These are phyloP conservation scores for Prosopocoilus inquinatus DNA, from an alignment of 2,888 invertebrate genomes.

Conservation along the genomic window DNA sequence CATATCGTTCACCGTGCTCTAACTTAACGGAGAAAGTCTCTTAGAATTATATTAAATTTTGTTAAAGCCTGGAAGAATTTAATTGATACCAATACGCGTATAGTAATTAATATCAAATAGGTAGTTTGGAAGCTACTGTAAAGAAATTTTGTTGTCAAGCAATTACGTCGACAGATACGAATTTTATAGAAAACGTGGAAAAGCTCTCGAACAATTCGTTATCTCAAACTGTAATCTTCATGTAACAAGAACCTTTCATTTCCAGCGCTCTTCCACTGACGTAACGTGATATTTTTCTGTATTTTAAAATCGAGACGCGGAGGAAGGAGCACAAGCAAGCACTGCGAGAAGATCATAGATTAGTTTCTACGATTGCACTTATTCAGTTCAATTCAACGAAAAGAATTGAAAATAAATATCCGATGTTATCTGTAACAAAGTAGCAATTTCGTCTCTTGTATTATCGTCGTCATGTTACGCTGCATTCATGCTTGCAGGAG, in stretches of 20 bases:
- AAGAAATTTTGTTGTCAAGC: too few species aligned
- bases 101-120: too few species aligned
- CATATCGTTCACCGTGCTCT: too few species aligned
- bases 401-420: conserved; percentile 9
- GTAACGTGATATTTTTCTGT: conserved; percentile 13
- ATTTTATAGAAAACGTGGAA: too few species aligned
- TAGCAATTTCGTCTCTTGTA: conserved; percentile 15
- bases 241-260: background rate
- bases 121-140: too few species aligned
- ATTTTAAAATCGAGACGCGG: conserved; percentile 4
- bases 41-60: too few species aligned
- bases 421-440: conserved; percentile 14
- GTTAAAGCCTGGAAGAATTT: too few species aligned
- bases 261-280: conserved; percentile 5
- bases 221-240: too few species aligned
- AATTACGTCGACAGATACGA: too few species aligned
- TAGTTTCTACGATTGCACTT: conserved; percentile 13
- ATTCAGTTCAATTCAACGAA: conserved; percentile 2
- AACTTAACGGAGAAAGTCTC: too few species aligned
- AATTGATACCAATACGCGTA: too few species aligned
- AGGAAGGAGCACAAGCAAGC: background rate
- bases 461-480: conserved; percentile 9
- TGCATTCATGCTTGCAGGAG: conserved; percentile 4
- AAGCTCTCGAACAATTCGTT: too few species aligned
- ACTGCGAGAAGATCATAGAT: conserved; percentile 7